Percentiles rank a stretch among this genome's conserved stretches.
Conservation (phyloP, 2,113 vertebrate species). For the Turdus rufiventris region DNA sequence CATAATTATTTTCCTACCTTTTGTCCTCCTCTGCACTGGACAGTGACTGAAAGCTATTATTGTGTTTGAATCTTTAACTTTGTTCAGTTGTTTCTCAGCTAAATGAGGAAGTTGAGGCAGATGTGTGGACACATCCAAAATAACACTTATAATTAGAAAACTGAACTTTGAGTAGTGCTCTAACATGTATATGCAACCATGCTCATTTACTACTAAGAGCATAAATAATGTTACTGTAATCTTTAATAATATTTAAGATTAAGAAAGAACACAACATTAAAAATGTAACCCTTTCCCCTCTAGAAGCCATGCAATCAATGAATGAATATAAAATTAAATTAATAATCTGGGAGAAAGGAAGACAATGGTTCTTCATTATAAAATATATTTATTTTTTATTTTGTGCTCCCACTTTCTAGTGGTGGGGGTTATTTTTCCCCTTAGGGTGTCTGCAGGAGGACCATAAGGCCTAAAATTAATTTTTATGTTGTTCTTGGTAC, state of each 20-base stretch:
- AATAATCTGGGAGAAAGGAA: background rate
- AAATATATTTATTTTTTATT: background rate
- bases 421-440: rapidly evolving
- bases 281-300: background rate
- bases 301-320: background rate
- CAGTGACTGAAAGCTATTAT: rapidly evolving
- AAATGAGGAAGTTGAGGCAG: background rate
- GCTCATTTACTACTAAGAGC: background rate
- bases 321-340: background rate
- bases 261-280: background rate
- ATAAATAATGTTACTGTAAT: background rate
- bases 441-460: background rate
- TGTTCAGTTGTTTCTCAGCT: background rate
- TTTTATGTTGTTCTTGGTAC: background rate
- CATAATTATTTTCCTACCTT: background rate
- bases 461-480: background rate
- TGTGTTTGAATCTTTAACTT: background rate
- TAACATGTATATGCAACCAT: background rate
- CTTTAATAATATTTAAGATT: background rate
- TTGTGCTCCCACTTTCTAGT: background rate
- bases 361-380: background rate
- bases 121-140: background rate
- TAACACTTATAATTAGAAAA: background rate
- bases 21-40: background rate
- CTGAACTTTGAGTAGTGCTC: background rate